Percentiles rank a stretch among this genome's conserved stretches.
phyloP scores from a whole-genome alignment of 2,888 invertebrate species.

The Heliothis peltigera region DNA sequence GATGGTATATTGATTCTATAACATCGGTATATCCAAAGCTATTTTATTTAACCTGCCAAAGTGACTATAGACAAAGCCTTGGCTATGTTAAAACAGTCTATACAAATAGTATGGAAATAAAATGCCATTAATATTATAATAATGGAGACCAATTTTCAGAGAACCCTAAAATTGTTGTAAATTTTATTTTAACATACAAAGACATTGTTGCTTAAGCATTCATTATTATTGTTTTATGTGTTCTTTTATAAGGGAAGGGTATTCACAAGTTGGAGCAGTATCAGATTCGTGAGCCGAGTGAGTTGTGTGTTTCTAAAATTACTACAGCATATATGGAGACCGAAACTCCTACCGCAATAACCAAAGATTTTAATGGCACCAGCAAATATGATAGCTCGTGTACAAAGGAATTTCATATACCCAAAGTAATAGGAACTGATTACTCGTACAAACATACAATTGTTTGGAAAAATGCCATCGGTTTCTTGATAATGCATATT shows the following conservation, averaged over 20 bases:
- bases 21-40: too few species aligned
- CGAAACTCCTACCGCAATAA: conserved; percentile 5
- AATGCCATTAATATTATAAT: too few species aligned
- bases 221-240: conserved; percentile 12
- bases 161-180: conserved; percentile 7
- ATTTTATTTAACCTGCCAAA: too few species aligned
- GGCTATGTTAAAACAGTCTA: too few species aligned
- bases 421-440: conserved; percentile 72
- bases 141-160: too few species aligned
- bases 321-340: conserved; percentile 26
- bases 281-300: neutral
- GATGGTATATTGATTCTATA: too few species aligned
- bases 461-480: conserved; percentile 91
- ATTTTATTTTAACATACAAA: conserved; percentile 38
- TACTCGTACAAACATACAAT: conserved; percentile 83
- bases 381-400: conserved; percentile 8
- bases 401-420: conserved; percentile 9
- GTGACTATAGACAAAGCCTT: too few species aligned
- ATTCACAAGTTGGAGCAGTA: neutral
- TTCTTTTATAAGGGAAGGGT: conserved; percentile 28
- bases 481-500: conserved; percentile 89
- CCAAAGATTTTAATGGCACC: neutral
- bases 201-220: conserved; percentile 29
- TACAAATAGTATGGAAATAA: too few species aligned
- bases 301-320: conserved; percentile 32